These are phyloP conservation scores for Eristalinus aeneus DNA, from an alignment of 2,888 invertebrate species.

Conservation along the genomic window DNA sequence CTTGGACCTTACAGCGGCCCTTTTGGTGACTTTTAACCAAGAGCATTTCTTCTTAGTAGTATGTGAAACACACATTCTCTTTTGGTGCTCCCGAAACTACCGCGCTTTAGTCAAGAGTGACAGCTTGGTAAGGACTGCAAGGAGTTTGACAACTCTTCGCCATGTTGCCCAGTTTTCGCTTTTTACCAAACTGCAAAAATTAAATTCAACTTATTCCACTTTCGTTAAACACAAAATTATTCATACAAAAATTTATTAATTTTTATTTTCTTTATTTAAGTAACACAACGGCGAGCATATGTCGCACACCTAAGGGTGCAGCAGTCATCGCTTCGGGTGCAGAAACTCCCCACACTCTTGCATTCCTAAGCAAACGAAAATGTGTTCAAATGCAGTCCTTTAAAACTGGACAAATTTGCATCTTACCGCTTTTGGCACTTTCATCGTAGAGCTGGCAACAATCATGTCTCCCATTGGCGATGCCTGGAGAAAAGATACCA, in stretches of 20 bases:
- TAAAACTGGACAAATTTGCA: conserved; percentile 45
- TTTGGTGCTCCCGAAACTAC: too few species aligned
- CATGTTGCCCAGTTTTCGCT: too few species aligned
- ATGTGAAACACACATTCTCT: too few species aligned
- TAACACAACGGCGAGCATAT: conserved; percentile 36
- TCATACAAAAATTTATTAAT: neutral
- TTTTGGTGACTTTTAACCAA: too few species aligned
- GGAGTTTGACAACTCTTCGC: too few species aligned
- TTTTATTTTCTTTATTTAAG: conserved; percentile 48
- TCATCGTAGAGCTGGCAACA: neutral
- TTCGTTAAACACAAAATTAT: neutral
- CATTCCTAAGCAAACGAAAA: conserved; percentile 22
- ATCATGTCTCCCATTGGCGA: neutral
- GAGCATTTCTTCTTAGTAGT: too few species aligned
- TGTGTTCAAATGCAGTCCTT: neutral
- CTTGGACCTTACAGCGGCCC: too few species aligned
- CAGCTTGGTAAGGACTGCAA: too few species aligned
- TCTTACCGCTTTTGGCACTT: conserved; percentile 37
- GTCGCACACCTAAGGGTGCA: conserved; percentile 38
- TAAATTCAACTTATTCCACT: too few species aligned
- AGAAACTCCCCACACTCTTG: conserved; percentile 20
- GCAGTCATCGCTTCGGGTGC: conserved; percentile 47
- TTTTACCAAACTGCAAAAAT: too few species aligned
- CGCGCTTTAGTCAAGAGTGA: too few species aligned
- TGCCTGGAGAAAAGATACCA: neutral